Conservation (phyloP, 2,888 invertebrate species). For the Pyralis farinalis region DNA sequence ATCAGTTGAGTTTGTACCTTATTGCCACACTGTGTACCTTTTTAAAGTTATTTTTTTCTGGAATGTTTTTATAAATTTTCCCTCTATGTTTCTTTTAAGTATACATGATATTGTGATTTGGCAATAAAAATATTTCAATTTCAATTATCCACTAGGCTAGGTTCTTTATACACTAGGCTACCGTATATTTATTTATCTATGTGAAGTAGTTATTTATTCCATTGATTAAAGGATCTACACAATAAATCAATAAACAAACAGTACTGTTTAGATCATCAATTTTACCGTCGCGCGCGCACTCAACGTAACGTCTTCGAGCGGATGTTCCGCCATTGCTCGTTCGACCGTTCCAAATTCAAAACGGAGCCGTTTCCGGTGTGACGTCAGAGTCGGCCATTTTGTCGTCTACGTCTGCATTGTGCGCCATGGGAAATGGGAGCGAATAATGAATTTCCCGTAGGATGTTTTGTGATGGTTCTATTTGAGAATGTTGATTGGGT, state of each 20-base stretch:
- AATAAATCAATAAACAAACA: slow-evolving; percentile 2
- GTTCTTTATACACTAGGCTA: too few relatives aligned
- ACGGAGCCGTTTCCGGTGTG: slow-evolving; percentile 78
- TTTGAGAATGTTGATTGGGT: background rate
- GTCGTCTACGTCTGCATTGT: slow-evolving; percentile 61
- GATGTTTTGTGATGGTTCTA: slow-evolving; percentile 28
- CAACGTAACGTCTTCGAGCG: slow-evolving; percentile 76
- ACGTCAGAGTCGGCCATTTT: slow-evolving; percentile 67
- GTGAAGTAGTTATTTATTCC: too few relatives aligned
- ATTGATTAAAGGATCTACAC: background rate
- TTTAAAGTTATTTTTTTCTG: too few relatives aligned
- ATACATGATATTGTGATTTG: too few relatives aligned
- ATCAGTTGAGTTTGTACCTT: too few relatives aligned
- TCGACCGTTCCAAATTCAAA: slow-evolving; percentile 80
- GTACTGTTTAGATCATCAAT: background rate
- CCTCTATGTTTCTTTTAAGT: too few relatives aligned
- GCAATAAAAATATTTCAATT: too few relatives aligned
- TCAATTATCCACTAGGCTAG: too few relatives aligned
- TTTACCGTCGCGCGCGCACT: slow-evolving; percentile 44
- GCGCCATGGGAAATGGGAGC: slow-evolving; percentile 73
- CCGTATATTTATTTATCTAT: too few relatives aligned
- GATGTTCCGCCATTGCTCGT: slow-evolving; percentile 79
- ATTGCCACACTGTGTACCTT: too few relatives aligned
- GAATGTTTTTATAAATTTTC: too few relatives aligned
- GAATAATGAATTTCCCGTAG: slow-evolving; percentile 65